Conservation (phyloP, 2,888 invertebrate species). For the Cheiracanthium punctorium region DNA sequence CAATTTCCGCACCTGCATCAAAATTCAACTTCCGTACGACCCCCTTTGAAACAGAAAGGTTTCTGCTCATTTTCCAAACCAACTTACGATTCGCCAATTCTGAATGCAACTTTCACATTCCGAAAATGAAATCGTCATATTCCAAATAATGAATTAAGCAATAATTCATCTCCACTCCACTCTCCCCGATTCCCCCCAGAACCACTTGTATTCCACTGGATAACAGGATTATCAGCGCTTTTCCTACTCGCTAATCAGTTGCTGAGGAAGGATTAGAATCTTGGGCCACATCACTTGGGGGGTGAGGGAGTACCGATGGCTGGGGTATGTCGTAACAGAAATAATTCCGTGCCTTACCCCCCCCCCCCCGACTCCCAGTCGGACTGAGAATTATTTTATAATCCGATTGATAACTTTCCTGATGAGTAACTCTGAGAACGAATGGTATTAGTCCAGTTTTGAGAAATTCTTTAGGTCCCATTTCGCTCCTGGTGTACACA, state of each 20-base stretch:
- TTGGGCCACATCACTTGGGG: constrained; percentile 44
- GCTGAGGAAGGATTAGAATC: constrained; percentile 40
- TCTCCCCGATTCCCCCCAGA: constrained; percentile 14
- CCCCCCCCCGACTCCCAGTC: constrained; percentile 14
- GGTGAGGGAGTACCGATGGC: constrained; percentile 13
- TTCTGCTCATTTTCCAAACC: not conserved
- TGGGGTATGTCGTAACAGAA: constrained; percentile 42
- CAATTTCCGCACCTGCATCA: no score
- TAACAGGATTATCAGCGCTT: constrained; percentile 64
- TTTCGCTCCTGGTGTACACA: no score
- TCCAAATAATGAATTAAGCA: constrained; percentile 54
- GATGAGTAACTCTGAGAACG: no score
- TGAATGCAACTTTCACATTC: not conserved
- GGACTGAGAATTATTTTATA: constrained; percentile 61
- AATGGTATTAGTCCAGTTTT: no score
- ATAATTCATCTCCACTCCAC: constrained; percentile 24
- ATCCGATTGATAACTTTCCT: constrained; percentile 45
- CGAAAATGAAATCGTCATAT: constrained; percentile 39
- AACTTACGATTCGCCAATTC: not conserved
- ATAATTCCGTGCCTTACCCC: constrained; percentile 40
- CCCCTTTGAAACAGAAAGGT: no score
- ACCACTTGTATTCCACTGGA: constrained; percentile 55
- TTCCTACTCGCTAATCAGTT: constrained; percentile 53
- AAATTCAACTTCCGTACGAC: no score
- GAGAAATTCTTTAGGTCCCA: no score